These are phyloP conservation scores for Parus major DNA, from an alignment of 2,113 vertebrate genomes.

Conservation along the genomic window DNA sequence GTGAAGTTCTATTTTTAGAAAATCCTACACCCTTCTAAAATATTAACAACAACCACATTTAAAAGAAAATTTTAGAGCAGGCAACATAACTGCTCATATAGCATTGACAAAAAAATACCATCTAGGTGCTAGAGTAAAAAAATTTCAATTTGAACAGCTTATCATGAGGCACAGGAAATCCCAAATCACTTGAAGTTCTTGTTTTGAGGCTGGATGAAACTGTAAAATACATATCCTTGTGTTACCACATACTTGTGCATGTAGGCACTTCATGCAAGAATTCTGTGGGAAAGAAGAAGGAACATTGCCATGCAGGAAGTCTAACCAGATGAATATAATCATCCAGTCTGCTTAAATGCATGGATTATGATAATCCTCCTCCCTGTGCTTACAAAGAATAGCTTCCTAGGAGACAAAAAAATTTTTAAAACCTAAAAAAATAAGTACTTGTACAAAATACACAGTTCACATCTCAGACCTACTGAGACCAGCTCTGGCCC, in stretches of 20 bases:
- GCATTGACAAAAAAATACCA: neutral
- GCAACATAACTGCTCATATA: neutral
- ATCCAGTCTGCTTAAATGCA: neutral
- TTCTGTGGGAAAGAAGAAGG: neutral
- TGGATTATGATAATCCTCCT: neutral
- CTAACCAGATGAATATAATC: neutral
- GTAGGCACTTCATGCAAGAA: neutral
- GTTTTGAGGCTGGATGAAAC: neutral
- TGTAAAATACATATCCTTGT: neutral
- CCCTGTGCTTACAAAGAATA: neutral
- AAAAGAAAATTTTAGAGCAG: neutral
- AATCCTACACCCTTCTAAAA: neutral
- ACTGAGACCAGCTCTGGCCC: neutral
- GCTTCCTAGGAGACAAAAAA: neutral
- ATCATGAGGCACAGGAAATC: neutral
- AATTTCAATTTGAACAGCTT: neutral
- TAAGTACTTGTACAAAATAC: neutral
- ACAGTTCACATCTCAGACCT: neutral
- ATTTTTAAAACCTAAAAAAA: neutral
- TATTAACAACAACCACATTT: neutral
- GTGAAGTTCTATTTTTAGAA: neutral
- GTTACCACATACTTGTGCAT: fast-evolving
- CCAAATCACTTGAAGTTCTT: neutral
- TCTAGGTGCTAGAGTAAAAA: neutral
- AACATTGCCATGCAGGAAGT: neutral